A percentile compares a stretch with the other conserved stretches of the same genome.
Conservation (phyloP, 2,888 invertebrate genomes). For the Orchesellides sinensis region DNA sequence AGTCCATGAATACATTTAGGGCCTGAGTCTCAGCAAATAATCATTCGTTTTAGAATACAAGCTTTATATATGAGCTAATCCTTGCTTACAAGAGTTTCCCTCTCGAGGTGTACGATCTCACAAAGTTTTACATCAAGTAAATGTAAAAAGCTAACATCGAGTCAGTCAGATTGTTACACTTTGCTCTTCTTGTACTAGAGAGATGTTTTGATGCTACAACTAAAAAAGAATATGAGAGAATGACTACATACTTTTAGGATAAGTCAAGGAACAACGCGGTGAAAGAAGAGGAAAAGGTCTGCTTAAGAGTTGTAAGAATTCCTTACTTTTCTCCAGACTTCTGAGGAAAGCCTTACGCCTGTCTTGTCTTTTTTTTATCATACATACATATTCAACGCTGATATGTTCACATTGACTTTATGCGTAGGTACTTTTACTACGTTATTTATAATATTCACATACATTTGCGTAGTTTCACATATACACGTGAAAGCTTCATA, state of each 20-base stretch:
- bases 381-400: conserved; percentile 3
- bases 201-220: conserved; percentile 2
- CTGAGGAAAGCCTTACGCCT: background rate
- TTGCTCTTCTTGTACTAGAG: conserved; percentile 1
- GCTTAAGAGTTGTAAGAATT: background rate
- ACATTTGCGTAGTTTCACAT: too few relatives aligned
- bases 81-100: conserved; percentile 22
- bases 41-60: conserved; percentile 19
- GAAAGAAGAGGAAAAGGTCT: conserved; percentile 32
- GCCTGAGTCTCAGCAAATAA: background rate
- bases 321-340: background rate
- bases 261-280: conserved; percentile 30
- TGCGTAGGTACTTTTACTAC: too few relatives aligned
- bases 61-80: conserved; percentile 53
- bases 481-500: background rate
- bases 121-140: conserved; percentile 11
- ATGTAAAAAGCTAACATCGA: background rate
- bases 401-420: too few relatives aligned
- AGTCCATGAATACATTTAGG: background rate
- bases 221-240: background rate
- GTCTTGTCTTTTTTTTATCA: background rate
- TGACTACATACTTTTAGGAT: background rate
- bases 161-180: conserved; percentile 36
- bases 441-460: too few relatives aligned
- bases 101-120: background rate